Evolutionary conservation across 2,888 invertebrate species (phyloP), one percentile per base, ranked within the genome.

Genomic region (Aphidius colemani): DNA sequence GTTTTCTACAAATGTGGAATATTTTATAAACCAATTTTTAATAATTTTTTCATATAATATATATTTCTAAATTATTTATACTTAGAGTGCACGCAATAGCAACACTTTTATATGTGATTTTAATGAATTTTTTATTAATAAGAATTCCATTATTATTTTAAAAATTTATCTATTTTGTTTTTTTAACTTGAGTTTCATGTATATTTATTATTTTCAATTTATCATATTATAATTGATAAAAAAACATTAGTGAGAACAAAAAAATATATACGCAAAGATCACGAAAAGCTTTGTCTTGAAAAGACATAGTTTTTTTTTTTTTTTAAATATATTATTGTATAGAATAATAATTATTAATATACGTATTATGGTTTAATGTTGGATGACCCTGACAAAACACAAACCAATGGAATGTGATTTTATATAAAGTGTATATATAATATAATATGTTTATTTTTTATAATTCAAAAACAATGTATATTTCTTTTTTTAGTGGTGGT

Each of bases 401-500:
- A 57, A 45, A 73, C 74, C 73, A 67, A 73, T 78, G 77, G 77
- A 78, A 78, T 78, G 77, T 76, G 74, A 76, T 71, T 75, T 68
- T 74, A 72, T 71, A 69, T 67, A 68, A 67, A 68, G 66, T 72
- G 55, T 55, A 55, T 55, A 55, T 45, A 1, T 13, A 13, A 45
- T 30, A 57, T 41, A 46, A 57, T 57, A 48, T 57, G 57, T 57
- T 46, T 46, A 57, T 57, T 67, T 72, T 71, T 30, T 71, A 69
- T 67, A 68, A 67, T 68, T 65, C 72, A 10, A 44, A 55, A 44
- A 55, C 44, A 30, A 30, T 4, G 44, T 30, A 57, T 41, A 46
- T 46, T 57, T 39, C 48, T 46, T 46, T 46, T 57, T 67, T 72
- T 71, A 65, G 66, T 67, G 71, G 71, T 76, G 72, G 74, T 75